Evolutionary conservation across 1,140 invertebrate species (phyloP).

Genomic region (Tetraneura akinire): DNA sequence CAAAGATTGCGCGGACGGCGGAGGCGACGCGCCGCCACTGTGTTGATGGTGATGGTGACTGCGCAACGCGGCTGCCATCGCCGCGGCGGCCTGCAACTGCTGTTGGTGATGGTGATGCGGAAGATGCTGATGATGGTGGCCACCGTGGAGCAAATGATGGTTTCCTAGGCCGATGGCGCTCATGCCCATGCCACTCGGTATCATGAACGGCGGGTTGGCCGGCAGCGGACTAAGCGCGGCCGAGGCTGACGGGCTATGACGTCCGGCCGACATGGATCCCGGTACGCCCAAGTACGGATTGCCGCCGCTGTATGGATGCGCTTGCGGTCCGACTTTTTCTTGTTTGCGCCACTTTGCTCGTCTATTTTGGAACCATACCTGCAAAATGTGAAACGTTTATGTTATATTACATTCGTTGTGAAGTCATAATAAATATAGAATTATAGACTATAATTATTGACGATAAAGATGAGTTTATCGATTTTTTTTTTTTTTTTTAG

Average conservation of each 20-base stretch:
- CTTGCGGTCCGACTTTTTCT: constrained; percentile 82
- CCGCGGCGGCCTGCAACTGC: neutral
- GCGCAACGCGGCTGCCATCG: constrained; percentile 9
- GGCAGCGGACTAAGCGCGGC: constrained; percentile 67
- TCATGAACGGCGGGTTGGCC: constrained; percentile 60
- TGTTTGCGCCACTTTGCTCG: constrained; percentile 92
- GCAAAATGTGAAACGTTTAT: constrained; percentile 60
- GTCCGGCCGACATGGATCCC: constrained; percentile 67
- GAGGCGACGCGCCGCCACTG: neutral
- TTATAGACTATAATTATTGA: too few relatives aligned
- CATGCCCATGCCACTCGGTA: constrained; percentile 58
- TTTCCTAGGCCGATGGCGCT: constrained; percentile 2
- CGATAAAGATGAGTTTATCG: too few relatives aligned
- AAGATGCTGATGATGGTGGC: neutral
- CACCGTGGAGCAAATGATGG: constrained; percentile 61
- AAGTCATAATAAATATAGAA: too few relatives aligned
- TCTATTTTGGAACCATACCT: constrained; percentile 97
- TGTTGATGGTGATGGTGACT: constrained; percentile 23
- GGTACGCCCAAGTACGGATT: constrained; percentile 60
- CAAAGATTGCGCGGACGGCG: constrained; percentile 59
- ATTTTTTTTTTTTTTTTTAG: too few relatives aligned
- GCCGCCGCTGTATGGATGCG: constrained; percentile 74
- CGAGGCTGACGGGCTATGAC: constrained; percentile 72
- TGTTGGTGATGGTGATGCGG: constrained; percentile 14
- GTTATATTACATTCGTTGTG: too few relatives aligned